Conservation (phyloP, 2,113 vertebrate species). For the Eublepharis macularius region DNA sequence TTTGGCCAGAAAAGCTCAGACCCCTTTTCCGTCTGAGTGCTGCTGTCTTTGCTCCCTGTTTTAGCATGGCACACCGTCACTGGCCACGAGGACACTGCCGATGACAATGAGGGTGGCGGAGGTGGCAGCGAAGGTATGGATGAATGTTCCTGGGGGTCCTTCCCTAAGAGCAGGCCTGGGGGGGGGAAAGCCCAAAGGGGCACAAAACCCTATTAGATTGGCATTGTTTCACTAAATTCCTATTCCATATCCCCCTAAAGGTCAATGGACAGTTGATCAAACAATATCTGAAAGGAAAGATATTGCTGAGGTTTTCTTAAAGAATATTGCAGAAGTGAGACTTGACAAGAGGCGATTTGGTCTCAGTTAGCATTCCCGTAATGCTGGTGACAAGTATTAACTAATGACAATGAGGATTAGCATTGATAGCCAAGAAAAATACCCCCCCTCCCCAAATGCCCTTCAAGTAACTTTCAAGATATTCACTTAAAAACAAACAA, state of each 20-base stretch:
- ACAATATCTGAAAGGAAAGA: background rate
- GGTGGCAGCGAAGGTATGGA: constrained; percentile 43
- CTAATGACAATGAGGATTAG: background rate
- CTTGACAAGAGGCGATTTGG: background rate
- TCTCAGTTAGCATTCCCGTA: background rate
- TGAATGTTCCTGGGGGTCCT: constrained; percentile 67
- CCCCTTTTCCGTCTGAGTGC: constrained; percentile 82
- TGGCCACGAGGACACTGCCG: background rate
- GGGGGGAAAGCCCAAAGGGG: accelerated
- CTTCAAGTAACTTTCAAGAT: too few species aligned
- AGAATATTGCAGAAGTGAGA: background rate
- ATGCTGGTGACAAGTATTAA: too few species aligned
- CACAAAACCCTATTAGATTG: background rate
- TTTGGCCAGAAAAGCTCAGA: constrained; percentile 76
- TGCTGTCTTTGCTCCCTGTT: constrained; percentile 84
- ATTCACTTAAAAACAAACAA: too few species aligned
- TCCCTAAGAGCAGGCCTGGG: constrained; percentile 76
- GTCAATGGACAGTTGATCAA: background rate
- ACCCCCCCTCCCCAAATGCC: too few species aligned
- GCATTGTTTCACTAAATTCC: background rate
- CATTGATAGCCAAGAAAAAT: background rate
- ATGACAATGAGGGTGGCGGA: constrained; percentile 49
- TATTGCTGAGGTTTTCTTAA: too few species aligned
- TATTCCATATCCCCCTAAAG: background rate
- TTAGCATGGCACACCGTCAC: constrained; percentile 71